A percentile compares a stretch with the other conserved stretches of the same genome.
Conservation (phyloP, 2,797 vertebrate species). For the Lutjanus argentimaculatus region DNA sequence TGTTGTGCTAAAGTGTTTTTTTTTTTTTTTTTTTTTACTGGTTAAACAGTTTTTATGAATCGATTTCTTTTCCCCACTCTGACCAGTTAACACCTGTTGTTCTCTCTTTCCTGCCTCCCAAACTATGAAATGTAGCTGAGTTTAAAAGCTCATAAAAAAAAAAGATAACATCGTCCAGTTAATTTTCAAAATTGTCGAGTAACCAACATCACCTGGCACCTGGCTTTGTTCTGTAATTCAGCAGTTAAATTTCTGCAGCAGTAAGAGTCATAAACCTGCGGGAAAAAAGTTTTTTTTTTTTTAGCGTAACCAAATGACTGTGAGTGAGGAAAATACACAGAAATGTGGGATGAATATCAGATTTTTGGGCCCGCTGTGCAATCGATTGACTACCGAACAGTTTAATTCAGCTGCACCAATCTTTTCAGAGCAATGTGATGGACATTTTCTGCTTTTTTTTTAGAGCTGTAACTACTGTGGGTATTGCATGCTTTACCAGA, state of each 20-base stretch:
- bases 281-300: too few relatives aligned
- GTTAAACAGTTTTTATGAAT: neutral
- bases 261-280: neutral
- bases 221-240: conserved; percentile 11
- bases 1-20: neutral
- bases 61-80: neutral
- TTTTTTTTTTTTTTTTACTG: neutral
- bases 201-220: neutral
- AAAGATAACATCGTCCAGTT: neutral
- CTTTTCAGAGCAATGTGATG: neutral
- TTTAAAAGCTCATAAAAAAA: conserved; percentile 3
- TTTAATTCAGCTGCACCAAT: conserved; percentile 1
- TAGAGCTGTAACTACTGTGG: conserved; percentile 1
- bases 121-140: neutral
- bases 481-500: conserved; percentile 16
- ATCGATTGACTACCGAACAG: neutral
- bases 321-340: neutral
- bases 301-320: neutral
- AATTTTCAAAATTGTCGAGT: conserved; percentile 12
- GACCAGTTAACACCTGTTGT: too few relatives aligned
- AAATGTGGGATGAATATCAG: conserved; percentile 1
- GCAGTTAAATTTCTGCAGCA: neutral
- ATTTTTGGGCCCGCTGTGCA: neutral
- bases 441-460: conserved; percentile 24
- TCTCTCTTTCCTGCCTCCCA: neutral